Conservation (phyloP, 2,113 vertebrate genomes). For the Maccullochella peelii region DNA sequence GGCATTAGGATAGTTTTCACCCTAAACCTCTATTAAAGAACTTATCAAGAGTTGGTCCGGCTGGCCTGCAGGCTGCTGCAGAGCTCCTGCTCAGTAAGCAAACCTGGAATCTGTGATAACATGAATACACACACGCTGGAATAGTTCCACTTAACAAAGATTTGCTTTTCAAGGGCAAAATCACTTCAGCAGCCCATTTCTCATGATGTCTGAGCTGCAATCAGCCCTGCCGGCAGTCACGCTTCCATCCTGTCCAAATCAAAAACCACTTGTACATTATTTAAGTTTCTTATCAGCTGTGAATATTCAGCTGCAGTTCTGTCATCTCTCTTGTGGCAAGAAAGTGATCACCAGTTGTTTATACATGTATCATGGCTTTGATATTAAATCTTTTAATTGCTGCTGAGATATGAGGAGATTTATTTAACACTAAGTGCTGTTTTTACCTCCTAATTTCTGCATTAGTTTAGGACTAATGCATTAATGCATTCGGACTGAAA, state of each 20-base stretch:
- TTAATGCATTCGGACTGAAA: background rate
- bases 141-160: conserved; percentile 32
- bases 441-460: conserved; percentile 9
- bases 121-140: conserved; percentile 10
- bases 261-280: conserved; percentile 13
- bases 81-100: conserved; percentile 55
- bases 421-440: conserved; percentile 2
- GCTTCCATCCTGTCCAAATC: conserved; percentile 17
- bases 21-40: conserved; percentile 59
- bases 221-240: conserved; percentile 11
- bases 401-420: background rate
- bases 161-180: conserved; percentile 49
- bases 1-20: conserved; percentile 60
- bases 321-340: background rate
- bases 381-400: conserved; percentile 11
- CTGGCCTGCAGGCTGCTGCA: conserved; percentile 55
- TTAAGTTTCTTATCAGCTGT: conserved; percentile 33
- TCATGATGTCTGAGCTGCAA: conserved; percentile 27
- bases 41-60: conserved; percentile 40
- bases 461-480: no score
- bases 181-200: conserved; percentile 45
- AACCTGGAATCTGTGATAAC: conserved; percentile 59
- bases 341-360: conserved; percentile 20
- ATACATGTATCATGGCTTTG: conserved; percentile 22
- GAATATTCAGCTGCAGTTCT: conserved; percentile 27